phyloP scores from a whole-genome alignment of 2,888 invertebrate species.

The Tridacna gigas region DNA sequence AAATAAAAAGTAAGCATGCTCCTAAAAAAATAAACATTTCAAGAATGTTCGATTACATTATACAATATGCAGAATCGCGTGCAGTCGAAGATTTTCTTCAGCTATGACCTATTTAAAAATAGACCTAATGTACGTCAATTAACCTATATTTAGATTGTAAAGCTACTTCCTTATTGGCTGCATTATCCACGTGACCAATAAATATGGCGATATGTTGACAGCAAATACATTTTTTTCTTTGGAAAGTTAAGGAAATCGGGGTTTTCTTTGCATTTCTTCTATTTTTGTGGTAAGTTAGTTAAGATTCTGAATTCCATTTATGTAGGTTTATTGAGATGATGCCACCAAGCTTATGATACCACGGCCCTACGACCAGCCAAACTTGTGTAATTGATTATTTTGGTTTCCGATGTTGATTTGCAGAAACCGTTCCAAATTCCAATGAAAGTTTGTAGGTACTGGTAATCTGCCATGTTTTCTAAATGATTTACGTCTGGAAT shows the following conservation, averaged over 20 bases:
- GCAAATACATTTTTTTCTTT: constrained; percentile 32
- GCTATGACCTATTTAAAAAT: constrained; percentile 49
- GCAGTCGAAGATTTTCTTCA: constrained; percentile 1
- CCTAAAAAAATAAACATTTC: not conserved
- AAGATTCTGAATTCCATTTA: not conserved
- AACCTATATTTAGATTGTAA: constrained; percentile 50
- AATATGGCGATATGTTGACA: constrained; percentile 65
- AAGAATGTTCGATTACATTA: constrained; percentile 3
- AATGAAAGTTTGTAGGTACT: no score
- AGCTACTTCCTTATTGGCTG: constrained; percentile 40
- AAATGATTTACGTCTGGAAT: no score
- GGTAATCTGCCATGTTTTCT: no score
- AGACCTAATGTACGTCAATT: constrained; percentile 60
- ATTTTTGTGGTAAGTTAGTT: not conserved
- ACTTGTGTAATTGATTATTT: no score
- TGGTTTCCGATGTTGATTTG: no score
- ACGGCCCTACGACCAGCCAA: no score
- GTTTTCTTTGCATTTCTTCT: not conserved
- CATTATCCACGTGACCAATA: constrained; percentile 53
- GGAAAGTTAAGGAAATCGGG: not conserved
- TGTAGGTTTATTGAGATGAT: no score
- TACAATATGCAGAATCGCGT: constrained; percentile 5
- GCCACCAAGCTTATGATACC: no score
- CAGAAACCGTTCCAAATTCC: no score
- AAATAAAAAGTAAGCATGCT: not conserved